Evolutionary conservation across 2,888 invertebrate genomes (phyloP).

Genomic region (Trissolcus japonicus): DNA sequence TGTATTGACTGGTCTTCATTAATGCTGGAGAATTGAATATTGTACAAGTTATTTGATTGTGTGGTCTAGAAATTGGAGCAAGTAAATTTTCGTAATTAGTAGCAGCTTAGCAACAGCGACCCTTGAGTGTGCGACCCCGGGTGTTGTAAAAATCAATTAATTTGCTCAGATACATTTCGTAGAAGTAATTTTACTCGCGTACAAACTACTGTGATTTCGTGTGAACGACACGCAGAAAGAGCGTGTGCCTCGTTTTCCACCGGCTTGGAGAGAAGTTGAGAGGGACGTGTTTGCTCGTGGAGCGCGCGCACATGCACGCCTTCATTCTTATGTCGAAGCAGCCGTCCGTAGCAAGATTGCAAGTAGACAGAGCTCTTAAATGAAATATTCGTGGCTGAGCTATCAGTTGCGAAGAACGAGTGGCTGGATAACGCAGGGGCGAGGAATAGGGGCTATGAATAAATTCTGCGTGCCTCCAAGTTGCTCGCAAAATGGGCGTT

Average conservation of each 20-base stretch:
- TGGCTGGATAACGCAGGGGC: conserved; percentile 10
- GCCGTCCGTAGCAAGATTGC: conserved; percentile 13
- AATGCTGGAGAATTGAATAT: neutral
- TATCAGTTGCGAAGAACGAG: conserved; percentile 15
- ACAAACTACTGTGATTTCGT: conserved; percentile 4
- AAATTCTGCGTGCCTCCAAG: conserved; percentile 10
- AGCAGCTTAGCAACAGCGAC: conserved; percentile 28
- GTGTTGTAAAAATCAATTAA: conserved; percentile 72
- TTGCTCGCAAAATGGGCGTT: neutral
- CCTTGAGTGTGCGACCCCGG: conserved; percentile 37
- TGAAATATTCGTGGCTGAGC: conserved; percentile 19
- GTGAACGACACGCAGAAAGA: conserved; percentile 1
- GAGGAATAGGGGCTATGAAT: conserved; percentile 17
- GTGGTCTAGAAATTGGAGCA: neutral
- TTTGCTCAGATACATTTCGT: conserved; percentile 72
- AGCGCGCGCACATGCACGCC: conserved; percentile 10
- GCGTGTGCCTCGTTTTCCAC: conserved; percentile 12
- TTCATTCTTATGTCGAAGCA: conserved; percentile 8
- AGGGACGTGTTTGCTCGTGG: conserved; percentile 24
- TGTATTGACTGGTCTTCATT: neutral
- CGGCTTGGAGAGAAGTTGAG: conserved; percentile 1
- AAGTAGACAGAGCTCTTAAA: conserved; percentile 31
- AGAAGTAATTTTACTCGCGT: conserved; percentile 10
- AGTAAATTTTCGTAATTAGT: conserved; percentile 9
- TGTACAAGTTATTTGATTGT: neutral